A percentile compares a stretch with the other conserved stretches of the same genome.
phyloP scores from a whole-genome alignment of 2,113 vertebrate genomes.

The Neomonachus schauinslandi region DNA sequence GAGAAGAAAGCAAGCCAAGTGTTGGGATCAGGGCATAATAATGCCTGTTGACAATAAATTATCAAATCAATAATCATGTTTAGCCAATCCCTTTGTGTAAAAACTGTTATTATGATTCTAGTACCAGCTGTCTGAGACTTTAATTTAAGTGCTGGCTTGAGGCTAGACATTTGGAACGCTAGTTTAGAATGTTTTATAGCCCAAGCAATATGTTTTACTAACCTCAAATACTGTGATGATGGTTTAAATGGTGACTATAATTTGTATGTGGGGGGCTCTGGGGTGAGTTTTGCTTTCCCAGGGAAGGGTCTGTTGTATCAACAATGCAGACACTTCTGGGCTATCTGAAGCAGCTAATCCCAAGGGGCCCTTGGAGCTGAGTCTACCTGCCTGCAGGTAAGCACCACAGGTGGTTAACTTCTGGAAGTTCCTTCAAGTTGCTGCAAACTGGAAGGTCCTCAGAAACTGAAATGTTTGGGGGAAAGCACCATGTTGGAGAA shows the following conservation, averaged over 20 bases:
- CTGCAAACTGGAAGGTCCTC: not conserved
- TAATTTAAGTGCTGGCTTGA: constrained; percentile 92
- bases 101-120: constrained; percentile 90
- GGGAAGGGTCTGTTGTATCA: constrained; percentile 65
- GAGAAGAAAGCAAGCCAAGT: constrained; percentile 72
- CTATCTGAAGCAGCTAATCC: constrained; percentile 17
- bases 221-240: constrained; percentile 89
- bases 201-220: constrained; percentile 91
- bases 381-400: not conserved
- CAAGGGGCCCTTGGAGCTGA: not conserved
- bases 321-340: constrained; percentile 74
- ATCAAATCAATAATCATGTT: constrained; percentile 92
- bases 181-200: constrained; percentile 92
- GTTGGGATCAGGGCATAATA: constrained; percentile 78
- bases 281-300: constrained; percentile 84
- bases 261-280: constrained; percentile 84
- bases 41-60: constrained; percentile 87
- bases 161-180: constrained; percentile 91
- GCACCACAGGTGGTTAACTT: not conserved
- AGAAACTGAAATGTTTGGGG: not conserved
- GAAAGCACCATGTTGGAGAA: not conserved
- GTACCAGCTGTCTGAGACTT: constrained; percentile 92
- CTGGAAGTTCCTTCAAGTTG: not conserved
- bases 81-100: constrained; percentile 88
- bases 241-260: constrained; percentile 88